phyloP scores from a whole-genome alignment of 1,140 invertebrate species.

The Uloborus diversus region DNA sequence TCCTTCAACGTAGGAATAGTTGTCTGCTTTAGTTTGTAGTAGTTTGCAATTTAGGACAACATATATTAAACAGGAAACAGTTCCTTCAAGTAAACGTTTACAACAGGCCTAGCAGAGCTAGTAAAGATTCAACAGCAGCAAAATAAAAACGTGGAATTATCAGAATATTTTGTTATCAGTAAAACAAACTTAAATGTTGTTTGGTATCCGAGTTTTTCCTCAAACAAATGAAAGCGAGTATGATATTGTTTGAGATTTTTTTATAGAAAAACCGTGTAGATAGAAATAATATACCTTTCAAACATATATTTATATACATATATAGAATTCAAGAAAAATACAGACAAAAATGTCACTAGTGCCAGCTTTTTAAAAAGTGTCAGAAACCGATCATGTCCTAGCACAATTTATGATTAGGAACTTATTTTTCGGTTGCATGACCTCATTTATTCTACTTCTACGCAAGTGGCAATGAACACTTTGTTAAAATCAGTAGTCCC shows the following conservation, averaged over 20 bases:
- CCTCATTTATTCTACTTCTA: slow-evolving; percentile 7
- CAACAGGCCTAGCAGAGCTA: slow-evolving; percentile 52
- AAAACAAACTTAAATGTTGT: not conserved
- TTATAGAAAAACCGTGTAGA: slow-evolving; percentile 11
- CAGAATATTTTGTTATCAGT: slow-evolving; percentile 48
- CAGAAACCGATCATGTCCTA: slow-evolving; percentile 24
- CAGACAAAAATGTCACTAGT: slow-evolving; percentile 38
- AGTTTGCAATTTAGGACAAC: slow-evolving; percentile 44
- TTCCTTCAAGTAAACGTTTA: slow-evolving; percentile 16
- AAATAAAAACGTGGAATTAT: not conserved
- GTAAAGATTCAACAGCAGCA: not conserved
- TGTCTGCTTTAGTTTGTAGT: slow-evolving; percentile 24
- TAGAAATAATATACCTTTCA: slow-evolving; percentile 34
- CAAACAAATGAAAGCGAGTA: not conserved
- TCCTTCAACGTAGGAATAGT: slow-evolving; percentile 44
- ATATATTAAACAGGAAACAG: slow-evolving; percentile 44
- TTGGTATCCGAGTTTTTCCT: not conserved
- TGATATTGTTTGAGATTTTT: not conserved
- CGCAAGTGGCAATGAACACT: slow-evolving; percentile 46
- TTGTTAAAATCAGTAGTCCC: slow-evolving; percentile 34
- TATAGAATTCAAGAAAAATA: slow-evolving; percentile 49
- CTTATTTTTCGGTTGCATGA: slow-evolving; percentile 33
- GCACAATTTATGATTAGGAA: slow-evolving; percentile 26
- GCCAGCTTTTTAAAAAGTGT: slow-evolving; percentile 38
- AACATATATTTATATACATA: slow-evolving; percentile 51